A percentile compares a stretch with the other conserved stretches of the same genome.
Evolutionary conservation across 2,113 vertebrate genomes (phyloP).

Genomic region (Nothobranchius kuhntae): DNA sequence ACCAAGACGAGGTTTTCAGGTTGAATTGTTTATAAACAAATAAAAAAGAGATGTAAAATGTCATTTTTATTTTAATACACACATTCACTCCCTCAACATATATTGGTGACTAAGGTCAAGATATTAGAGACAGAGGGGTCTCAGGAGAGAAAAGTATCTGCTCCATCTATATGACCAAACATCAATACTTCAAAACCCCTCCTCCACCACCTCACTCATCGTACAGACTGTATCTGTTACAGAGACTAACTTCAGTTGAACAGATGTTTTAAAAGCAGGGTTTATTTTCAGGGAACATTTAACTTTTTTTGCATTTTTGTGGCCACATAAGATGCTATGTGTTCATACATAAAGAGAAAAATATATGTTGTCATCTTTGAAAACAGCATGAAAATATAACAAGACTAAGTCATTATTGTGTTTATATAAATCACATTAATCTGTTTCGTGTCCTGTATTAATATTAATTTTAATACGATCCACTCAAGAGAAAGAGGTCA

Average conservation of each 20-base stretch:
- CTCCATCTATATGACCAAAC: slow-evolving; percentile 40
- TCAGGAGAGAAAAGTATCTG: slow-evolving; percentile 58
- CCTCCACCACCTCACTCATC: neutral
- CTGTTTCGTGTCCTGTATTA: too few relatives aligned
- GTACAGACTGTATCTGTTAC: neutral
- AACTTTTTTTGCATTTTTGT: neutral
- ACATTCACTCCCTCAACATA: slow-evolving; percentile 11
- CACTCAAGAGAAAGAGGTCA: too few relatives aligned
- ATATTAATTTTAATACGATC: too few relatives aligned
- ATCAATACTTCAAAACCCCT: slow-evolving; percentile 23
- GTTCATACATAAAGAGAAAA: neutral
- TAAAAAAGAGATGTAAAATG: slow-evolving; percentile 2
- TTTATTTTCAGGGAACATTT: too few relatives aligned
- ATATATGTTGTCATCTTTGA: too few relatives aligned
- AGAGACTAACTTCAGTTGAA: neutral
- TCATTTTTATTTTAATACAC: neutral
- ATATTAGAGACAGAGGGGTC: slow-evolving; percentile 36
- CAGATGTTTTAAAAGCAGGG: too few relatives aligned
- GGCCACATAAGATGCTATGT: neutral
- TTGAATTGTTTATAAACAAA: too few relatives aligned
- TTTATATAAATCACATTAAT: too few relatives aligned
- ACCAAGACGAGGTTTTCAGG: too few relatives aligned
- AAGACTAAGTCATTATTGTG: too few relatives aligned
- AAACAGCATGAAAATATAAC: too few relatives aligned
- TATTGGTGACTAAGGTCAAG: slow-evolving; percentile 31